phyloP scores from a whole-genome alignment of 2,888 invertebrate species.

The Charanyca ferruginea region DNA sequence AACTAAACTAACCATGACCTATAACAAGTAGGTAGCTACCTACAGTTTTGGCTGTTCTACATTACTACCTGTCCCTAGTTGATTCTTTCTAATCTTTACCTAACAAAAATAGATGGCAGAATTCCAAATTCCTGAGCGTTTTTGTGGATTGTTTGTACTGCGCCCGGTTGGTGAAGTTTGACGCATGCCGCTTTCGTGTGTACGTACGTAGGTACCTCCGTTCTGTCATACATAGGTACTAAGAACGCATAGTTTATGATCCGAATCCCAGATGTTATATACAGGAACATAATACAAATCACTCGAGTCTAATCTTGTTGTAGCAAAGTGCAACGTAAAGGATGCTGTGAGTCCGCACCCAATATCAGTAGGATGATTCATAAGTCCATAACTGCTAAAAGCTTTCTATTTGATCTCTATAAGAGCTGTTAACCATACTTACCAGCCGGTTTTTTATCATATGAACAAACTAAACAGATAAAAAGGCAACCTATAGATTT shows the following conservation, averaged over 20 bases:
- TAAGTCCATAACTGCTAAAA: slow-evolving; percentile 39
- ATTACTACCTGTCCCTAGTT: slow-evolving; percentile 65
- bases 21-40: slow-evolving; percentile 34
- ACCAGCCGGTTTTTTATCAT: neutral
- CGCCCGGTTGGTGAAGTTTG: slow-evolving; percentile 76
- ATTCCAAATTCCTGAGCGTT: slow-evolving; percentile 85
- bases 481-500: no score
- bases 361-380: slow-evolving; percentile 38
- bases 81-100: slow-evolving; percentile 67
- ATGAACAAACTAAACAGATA: neutral
- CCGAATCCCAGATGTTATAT: slow-evolving; percentile 34
- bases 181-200: slow-evolving; percentile 76
- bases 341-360: slow-evolving; percentile 24
- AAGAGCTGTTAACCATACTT: neutral
- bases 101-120: slow-evolving; percentile 80
- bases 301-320: slow-evolving; percentile 35
- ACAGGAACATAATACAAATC: slow-evolving; percentile 41
- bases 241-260: slow-evolving; percentile 29
- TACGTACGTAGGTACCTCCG: slow-evolving; percentile 30
- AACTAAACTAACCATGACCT: slow-evolving; percentile 63
- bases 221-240: slow-evolving; percentile 25
- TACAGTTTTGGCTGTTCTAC: slow-evolving; percentile 44
- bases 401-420: slow-evolving; percentile 38
- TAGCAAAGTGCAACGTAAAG: slow-evolving; percentile 44
- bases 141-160: slow-evolving; percentile 85